A percentile compares a stretch with the other conserved stretches of the same genome.
Evolutionary conservation across 2,797 vertebrate genomes (phyloP).

Genomic region (Mus minutoides): DNA sequence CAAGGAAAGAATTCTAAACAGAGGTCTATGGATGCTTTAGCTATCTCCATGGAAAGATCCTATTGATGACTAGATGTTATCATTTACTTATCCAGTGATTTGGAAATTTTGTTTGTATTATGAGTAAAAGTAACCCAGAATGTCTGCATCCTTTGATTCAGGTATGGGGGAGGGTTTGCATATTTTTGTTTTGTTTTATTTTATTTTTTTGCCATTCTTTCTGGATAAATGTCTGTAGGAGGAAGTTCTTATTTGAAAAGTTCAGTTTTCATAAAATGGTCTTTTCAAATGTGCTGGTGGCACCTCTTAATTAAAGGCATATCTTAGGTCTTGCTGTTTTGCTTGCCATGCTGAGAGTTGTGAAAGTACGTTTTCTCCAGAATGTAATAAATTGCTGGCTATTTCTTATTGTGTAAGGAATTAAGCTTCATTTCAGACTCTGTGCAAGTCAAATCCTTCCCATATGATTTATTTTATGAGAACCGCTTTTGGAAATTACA

Average conservation of each 20-base stretch:
- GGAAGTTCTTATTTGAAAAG: background rate
- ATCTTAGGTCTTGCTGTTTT: background rate
- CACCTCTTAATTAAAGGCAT: background rate
- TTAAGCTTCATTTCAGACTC: slow-evolving; percentile 16
- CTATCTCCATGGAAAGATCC: background rate
- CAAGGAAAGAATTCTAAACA: background rate
- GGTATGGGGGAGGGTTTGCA: background rate
- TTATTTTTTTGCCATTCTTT: background rate
- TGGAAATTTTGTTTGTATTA: slow-evolving; percentile 20
- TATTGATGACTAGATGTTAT: background rate
- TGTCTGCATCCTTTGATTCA: background rate
- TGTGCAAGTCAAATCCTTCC: slow-evolving; percentile 11
- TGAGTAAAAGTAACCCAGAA: background rate
- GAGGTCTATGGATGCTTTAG: background rate
- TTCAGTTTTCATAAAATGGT: slow-evolving; percentile 32
- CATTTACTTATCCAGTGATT: slow-evolving; percentile 29
- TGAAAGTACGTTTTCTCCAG: background rate
- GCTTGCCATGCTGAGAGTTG: background rate
- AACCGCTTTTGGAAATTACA: slow-evolving; percentile 14
- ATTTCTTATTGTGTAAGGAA: slow-evolving; percentile 27
- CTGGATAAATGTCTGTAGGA: background rate
- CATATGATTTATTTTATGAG: slow-evolving; percentile 25
- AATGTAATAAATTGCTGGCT: background rate
- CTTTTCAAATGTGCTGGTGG: background rate
- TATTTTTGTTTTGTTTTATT: background rate